Evolutionary conservation across 2,888 invertebrate species (phyloP).

Genomic region (Tetranychus piercei): DNA sequence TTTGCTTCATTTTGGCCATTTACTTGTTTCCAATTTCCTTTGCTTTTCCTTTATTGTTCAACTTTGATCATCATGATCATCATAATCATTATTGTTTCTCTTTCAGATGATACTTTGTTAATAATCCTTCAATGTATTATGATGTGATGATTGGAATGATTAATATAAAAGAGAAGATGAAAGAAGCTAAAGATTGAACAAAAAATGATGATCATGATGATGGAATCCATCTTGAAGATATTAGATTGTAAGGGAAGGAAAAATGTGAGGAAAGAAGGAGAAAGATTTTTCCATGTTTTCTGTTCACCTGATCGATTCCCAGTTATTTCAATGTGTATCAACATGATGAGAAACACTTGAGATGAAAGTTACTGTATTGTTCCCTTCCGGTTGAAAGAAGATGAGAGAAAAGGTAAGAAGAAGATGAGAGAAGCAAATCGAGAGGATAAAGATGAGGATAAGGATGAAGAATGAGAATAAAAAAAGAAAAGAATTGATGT

Average conservation of each 20-base stretch:
- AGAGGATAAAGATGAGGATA: not conserved
- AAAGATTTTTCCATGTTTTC: not conserved
- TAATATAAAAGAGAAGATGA: not conserved
- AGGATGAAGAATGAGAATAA: not conserved
- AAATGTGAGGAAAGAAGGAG: not conserved
- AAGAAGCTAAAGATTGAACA: not conserved
- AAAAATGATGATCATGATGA: not conserved
- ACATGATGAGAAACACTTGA: not conserved
- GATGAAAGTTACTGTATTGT: not conserved
- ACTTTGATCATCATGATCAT: not conserved
- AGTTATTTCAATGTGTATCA: not conserved
- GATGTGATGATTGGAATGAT: not conserved
- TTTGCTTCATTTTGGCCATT: not conserved
- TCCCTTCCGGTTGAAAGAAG: not conserved
- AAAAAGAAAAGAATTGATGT: not conserved
- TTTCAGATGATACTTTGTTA: not conserved
- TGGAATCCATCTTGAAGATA: not conserved
- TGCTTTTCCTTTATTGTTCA: no score
- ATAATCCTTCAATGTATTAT: not conserved
- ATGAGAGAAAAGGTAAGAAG: no score
- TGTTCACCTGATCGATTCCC: not conserved
- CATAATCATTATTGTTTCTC: not conserved
- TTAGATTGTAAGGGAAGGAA: not conserved
- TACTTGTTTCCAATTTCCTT: no score
- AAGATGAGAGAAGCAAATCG: not conserved